These are phyloP conservation scores for Amblyraja radiata DNA, from an alignment of 2,797 vertebrate genomes.

Conservation along the genomic window DNA sequence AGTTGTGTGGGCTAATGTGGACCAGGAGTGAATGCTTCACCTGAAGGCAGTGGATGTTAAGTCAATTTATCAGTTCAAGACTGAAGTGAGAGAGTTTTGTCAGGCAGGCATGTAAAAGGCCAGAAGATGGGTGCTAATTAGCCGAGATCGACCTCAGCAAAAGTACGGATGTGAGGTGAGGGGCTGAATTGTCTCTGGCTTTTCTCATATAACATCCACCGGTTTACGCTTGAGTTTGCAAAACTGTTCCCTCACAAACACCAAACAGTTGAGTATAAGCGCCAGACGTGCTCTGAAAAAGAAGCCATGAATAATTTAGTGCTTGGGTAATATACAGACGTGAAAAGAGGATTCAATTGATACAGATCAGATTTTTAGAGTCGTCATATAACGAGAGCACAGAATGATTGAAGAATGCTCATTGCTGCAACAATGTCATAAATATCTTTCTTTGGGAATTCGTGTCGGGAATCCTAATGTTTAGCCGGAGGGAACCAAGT, in stretches of 20 bases:
- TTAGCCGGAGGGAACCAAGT: conserved; percentile 17
- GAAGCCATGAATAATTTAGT: conserved; percentile 21
- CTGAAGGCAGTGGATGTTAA: not conserved
- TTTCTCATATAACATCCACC: not conserved
- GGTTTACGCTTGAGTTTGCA: not conserved
- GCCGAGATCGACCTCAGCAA: not conserved
- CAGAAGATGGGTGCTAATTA: not conserved
- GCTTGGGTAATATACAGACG: not conserved
- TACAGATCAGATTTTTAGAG: not conserved
- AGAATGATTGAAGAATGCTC: not conserved
- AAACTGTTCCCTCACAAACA: not conserved
- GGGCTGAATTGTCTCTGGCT: not conserved
- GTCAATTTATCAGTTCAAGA: not conserved
- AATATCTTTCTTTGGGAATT: not conserved
- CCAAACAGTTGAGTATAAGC: not conserved
- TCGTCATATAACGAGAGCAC: not conserved
- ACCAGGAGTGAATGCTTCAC: not conserved
- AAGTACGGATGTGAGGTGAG: not conserved
- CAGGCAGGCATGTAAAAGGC: not conserved
- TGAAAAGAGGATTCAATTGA: conserved; percentile 20
- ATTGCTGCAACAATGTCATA: not conserved
- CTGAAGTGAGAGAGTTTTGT: not conserved
- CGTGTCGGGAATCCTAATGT: not conserved
- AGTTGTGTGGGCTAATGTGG: no score
- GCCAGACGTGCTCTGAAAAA: not conserved